Percentiles rank a stretch among this genome's conserved stretches.
Evolutionary conservation across 2,113 vertebrate species (phyloP).

Genomic region (Myiozetetes cayanensis): DNA sequence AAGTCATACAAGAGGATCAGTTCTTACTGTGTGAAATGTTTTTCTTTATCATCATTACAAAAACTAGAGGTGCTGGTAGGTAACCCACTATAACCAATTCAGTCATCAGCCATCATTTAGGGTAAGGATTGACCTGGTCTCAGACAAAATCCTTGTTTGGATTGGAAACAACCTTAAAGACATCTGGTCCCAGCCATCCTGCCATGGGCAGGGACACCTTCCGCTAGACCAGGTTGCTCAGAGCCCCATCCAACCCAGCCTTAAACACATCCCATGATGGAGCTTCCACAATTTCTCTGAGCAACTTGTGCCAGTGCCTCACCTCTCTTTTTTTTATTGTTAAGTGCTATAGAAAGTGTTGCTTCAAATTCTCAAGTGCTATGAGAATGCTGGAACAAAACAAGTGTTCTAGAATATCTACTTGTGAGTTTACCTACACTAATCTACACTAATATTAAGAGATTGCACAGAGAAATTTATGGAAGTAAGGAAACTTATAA

Average conservation of each 20-base stretch:
- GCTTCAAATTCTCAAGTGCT: background rate
- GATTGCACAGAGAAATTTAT: background rate
- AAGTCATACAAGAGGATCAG: constrained; percentile 7
- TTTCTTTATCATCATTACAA: constrained; percentile 7
- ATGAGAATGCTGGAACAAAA: background rate
- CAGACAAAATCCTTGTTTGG: constrained; percentile 23
- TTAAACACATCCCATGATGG: background rate
- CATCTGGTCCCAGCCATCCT: background rate
- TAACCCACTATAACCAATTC: background rate
- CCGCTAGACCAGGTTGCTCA: background rate
- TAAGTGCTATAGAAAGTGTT: background rate
- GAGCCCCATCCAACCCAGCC: background rate
- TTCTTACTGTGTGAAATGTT: background rate
- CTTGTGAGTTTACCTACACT: background rate
- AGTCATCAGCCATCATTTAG: constrained; percentile 7
- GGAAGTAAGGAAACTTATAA: background rate
- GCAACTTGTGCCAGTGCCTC: background rate
- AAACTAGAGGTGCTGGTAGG: constrained; percentile 31
- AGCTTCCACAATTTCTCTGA: background rate
- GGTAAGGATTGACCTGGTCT: constrained; percentile 26
- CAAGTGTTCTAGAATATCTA: background rate
- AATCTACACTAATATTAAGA: background rate
- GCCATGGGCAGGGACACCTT: background rate
- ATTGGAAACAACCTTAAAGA: background rate
- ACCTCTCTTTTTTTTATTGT: background rate